Conservation (phyloP, 1,140 invertebrate genomes). For the Fopius arisanus region DNA sequence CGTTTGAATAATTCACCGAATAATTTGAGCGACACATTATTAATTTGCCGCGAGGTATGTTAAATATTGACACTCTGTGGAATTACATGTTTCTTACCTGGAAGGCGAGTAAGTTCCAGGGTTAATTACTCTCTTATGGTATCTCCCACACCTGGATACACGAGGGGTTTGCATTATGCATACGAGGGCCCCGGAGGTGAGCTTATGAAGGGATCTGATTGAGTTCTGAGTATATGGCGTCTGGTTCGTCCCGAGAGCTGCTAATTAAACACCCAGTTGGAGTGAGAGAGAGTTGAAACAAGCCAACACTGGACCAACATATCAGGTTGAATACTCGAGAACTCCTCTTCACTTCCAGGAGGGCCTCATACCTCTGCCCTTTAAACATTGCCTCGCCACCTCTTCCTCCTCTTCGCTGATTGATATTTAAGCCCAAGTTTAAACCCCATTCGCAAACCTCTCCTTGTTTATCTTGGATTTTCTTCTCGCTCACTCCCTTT, state of each 20-base stretch:
- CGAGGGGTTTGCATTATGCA: constrained; percentile 56
- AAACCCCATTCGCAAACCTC: constrained; percentile 40
- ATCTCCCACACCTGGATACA: constrained; percentile 25
- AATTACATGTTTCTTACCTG: not conserved
- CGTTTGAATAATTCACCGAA: not conserved
- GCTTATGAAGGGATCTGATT: constrained; percentile 65
- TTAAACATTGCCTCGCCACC: constrained; percentile 13
- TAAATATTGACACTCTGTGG: not conserved
- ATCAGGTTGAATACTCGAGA: constrained; percentile 23
- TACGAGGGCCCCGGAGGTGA: constrained; percentile 47
- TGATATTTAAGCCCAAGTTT: constrained; percentile 61
- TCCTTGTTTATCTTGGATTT: constrained; percentile 5
- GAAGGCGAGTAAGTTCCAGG: constrained; percentile 29
- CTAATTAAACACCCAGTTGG: constrained; percentile 62
- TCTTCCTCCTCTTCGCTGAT: constrained; percentile 47
- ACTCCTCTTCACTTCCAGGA: constrained; percentile 30
- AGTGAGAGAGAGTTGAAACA: not conserved
- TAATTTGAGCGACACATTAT: not conserved
- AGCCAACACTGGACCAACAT: constrained; percentile 7
- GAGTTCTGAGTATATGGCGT: constrained; percentile 65
- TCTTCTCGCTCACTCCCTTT: not conserved
- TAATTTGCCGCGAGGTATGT: not conserved
- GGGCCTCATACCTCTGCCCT: constrained; percentile 6
- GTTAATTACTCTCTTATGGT: constrained; percentile 48
- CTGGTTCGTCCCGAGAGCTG: constrained; percentile 57